Base-by-base conservation (phyloP, 2,797 vertebrate genomes). In the Mallotus villosus region DNA sequence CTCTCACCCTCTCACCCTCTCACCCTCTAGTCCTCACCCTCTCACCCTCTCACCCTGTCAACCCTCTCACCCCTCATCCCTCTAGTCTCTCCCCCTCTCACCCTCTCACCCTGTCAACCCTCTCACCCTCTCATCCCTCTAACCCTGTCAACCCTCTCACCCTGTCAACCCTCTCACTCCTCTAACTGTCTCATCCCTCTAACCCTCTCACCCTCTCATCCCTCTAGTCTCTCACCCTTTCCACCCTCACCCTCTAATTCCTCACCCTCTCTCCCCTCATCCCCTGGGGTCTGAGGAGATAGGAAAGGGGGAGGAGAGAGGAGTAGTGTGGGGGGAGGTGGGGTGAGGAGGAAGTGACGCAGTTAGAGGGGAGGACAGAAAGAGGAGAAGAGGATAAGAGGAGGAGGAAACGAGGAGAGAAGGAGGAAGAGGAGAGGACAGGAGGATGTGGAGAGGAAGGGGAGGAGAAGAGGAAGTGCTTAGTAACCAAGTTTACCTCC, bases 401-500 rank as follows among this genome's bases (percentile, higher is more conserved):
- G 32, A 32, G 32, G 32, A 32, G 32, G 32, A 32, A 32, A 32
- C 3, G 32, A 32, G 32, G 32, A 32, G 32, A 32, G 32, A 32
- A 32, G 32, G 32, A 5, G 32, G 32, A 32, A 32, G 32, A 32
- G 32, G 32, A 57, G 53, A 5, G 53, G 17, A 21, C 16, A 55
- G 51, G 53, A 19, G 53, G 17, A 21, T 21, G 53, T 57, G 60
- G 27, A 34, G 62, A 32, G 32, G 32, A 6, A 32, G 32, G 25
- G 25, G 25, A 32, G 32, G 32, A 62, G 62, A 77, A 60, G 51
- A 73, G 61, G 73, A 71, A 77, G 73, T 73, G 75, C 67, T 73
- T 72, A 72, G 70, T 77, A 77, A 77, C 72, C 72, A 67, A 77
- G 61, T 77, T 73, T 65, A 70, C 59, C 71, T 73, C 14, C 53